phyloP scores from a whole-genome alignment of 2,113 vertebrate species.

The Leucoraja erinaceus region DNA sequence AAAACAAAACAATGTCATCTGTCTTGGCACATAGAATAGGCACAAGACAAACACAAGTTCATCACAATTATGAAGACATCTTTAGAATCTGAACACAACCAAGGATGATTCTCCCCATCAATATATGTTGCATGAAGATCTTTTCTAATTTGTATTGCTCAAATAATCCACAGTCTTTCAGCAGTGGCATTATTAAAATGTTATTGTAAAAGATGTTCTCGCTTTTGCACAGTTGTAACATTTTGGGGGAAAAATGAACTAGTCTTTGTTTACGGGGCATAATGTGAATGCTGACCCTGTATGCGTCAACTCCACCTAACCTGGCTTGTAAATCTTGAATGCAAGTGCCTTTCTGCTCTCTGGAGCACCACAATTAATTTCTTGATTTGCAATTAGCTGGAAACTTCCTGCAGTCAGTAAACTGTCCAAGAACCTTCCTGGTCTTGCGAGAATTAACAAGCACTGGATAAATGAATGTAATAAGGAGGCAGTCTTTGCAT shows the following conservation, averaged over 20 bases:
- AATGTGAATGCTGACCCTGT: no score
- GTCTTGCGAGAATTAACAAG: no score
- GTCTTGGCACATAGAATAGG: neutral
- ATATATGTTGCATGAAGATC: neutral
- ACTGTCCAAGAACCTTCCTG: no score
- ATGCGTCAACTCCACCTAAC: no score
- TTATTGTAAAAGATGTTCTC: neutral
- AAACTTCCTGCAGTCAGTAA: no score
- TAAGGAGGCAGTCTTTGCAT: no score
- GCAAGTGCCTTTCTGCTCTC: no score
- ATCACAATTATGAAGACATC: neutral
- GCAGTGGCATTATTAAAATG: neutral
- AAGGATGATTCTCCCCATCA: neutral
- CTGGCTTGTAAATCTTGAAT: no score
- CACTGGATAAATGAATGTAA: no score
- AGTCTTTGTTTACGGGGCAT: neutral
- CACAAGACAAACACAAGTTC: neutral
- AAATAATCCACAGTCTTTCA: neutral
- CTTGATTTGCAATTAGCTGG: no score
- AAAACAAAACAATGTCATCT: neutral
- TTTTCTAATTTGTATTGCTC: neutral
- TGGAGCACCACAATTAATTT: no score
- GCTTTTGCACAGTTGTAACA: no score
- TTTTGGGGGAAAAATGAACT: neutral
- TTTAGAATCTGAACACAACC: neutral